Percentiles rank a stretch among this genome's conserved stretches.
These are phyloP conservation scores for Hyalella azteca DNA, from an alignment of 2,888 invertebrate genomes.

Conservation along the genomic window DNA sequence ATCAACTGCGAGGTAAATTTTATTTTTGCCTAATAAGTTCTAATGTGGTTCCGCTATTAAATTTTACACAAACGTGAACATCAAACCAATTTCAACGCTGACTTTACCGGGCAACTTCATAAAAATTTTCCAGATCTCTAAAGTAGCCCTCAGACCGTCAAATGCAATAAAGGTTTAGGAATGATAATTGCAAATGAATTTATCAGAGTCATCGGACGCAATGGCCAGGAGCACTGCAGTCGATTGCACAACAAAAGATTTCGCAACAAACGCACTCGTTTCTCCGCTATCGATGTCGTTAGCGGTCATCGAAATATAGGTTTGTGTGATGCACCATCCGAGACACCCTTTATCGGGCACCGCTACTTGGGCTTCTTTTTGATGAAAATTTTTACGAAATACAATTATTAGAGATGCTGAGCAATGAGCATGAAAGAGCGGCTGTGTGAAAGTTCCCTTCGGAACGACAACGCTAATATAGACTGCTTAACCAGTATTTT, in stretches of 20 bases:
- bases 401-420: too few species aligned
- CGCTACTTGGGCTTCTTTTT: too few species aligned
- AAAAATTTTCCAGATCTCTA: neutral
- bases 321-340: too few species aligned
- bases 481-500: too few species aligned
- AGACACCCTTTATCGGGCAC: too few species aligned
- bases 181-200: neutral
- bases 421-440: too few species aligned
- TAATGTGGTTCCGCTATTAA: neutral
- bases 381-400: too few species aligned
- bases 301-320: neutral
- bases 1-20: too few species aligned
- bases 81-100: neutral
- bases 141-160: neutral
- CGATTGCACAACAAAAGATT: slow-evolving; percentile 16
- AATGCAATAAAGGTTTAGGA: neutral
- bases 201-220: neutral
- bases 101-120: neutral
- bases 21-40: too few species aligned
- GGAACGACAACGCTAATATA: too few species aligned
- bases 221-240: neutral
- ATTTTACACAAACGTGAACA: neutral
- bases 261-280: neutral
- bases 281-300: neutral
- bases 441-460: too few species aligned